Conservation (phyloP, 2,113 vertebrate genomes). For the Galeopterus variegatus region DNA sequence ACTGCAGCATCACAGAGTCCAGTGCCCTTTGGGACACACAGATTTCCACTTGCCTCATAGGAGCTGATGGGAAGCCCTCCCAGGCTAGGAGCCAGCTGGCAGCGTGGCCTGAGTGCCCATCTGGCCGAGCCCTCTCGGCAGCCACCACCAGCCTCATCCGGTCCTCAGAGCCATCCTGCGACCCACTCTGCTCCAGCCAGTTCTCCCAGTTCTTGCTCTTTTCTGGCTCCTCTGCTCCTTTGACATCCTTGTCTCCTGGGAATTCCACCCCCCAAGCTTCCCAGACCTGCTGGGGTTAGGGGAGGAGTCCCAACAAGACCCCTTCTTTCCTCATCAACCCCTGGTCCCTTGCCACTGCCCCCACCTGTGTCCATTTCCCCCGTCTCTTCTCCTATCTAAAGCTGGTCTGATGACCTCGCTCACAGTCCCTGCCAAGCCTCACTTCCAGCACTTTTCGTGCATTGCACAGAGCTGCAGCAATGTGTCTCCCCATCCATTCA, state of each 20-base stretch:
- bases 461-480: background rate
- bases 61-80: background rate
- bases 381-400: background rate
- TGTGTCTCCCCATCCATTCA: background rate
- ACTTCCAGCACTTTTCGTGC: background rate
- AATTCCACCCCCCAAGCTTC: background rate
- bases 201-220: background rate
- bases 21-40: background rate
- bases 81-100: background rate
- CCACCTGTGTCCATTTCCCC: background rate
- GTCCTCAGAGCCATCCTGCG: background rate
- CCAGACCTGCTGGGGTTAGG: background rate
- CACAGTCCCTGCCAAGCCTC: background rate
- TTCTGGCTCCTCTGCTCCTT: background rate
- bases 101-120: background rate
- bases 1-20: background rate
- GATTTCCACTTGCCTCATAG: background rate
- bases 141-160: rapidly evolving
- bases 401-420: background rate
- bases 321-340: background rate
- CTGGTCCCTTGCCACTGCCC: no score
- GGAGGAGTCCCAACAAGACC: background rate
- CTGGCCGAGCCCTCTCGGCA: background rate
- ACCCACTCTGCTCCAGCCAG: background rate
- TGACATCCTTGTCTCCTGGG: background rate